Base-by-base conservation (phyloP, 2,797 vertebrate species). In the Todus mexicanus region DNA sequence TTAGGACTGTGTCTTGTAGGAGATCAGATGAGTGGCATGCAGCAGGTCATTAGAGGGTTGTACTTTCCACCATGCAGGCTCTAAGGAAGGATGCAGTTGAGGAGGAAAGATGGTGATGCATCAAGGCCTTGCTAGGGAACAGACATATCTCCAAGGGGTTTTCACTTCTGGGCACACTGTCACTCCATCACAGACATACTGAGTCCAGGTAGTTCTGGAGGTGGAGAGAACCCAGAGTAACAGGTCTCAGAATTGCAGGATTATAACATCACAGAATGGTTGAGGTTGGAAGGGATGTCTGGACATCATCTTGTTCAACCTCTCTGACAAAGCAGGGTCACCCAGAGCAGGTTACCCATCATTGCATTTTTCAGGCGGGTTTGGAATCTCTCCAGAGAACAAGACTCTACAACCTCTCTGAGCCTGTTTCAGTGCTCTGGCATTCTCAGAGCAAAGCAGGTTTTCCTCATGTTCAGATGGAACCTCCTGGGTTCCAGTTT, bases 21-120 rank as follows among this genome's bases (percentile, higher is more conserved):
- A 18, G 12, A 53, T n/a, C 6, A 8, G 25, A 12, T 8, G 26
- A 21, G 15, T 45, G 72, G 54, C 3, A 1, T 1, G 6, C 13
- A 42, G 74, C 29, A 11, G 54, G 23, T 43, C 5, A 0, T 31
- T 7, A 16, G 25, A 7, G 33, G 63, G 40, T 11, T 11, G 15
- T 19, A 26, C 20, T 64, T 31, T 15, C 5, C 75, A 22, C 6
- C 6, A 0, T 10, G 0, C 0, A 14, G 29, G 21, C 26, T 65
- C 38, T 38, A 51, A 21, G 29, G n/a, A 31, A 48, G 37, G 63
- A 14, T 4, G 43, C 2, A 40, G 25, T 48, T 53, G 70, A 27
- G 42, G 27, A 33, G n/a, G n/a, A n/a, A n/a, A n/a, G n/a, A n/a
- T n/a, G n/a, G n/a, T n/a, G n/a, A n/a, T n/a, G n/a, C n/a, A n/a